A percentile compares a stretch with the other conserved stretches of the same genome.
phyloP scores from a whole-genome alignment of 2,797 vertebrate genomes.

The Pipistrellus kuhlii region DNA sequence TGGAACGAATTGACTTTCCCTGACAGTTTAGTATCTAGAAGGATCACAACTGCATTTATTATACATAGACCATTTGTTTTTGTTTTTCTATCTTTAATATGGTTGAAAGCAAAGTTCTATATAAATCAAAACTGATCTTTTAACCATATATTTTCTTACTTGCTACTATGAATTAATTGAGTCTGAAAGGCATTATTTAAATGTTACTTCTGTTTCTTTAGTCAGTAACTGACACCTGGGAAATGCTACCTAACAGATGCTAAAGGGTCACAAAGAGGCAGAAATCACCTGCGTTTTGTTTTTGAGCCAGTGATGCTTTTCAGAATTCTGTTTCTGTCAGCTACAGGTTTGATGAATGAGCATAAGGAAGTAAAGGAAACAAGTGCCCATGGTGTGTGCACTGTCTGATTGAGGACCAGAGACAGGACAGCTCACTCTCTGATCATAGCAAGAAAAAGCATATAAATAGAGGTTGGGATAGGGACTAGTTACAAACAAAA shows the following conservation, averaged over 20 bases:
- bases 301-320: conserved; percentile 53
- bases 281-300: conserved; percentile 56
- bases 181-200: conserved; percentile 64
- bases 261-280: not conserved
- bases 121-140: conserved; percentile 58
- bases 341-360: not conserved
- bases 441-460: not conserved
- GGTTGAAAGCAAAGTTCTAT: conserved; percentile 26
- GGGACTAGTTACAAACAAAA: conserved; percentile 1
- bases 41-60: conserved; percentile 56
- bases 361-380: not conserved
- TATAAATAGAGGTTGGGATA: not conserved
- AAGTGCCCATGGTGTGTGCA: not conserved
- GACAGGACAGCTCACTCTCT: not conserved
- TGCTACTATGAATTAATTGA: conserved; percentile 59
- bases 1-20: conserved; percentile 35
- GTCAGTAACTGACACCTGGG: conserved; percentile 33
- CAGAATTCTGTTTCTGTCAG: conserved; percentile 62
- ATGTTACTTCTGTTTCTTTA: conserved; percentile 65
- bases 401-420: not conserved
- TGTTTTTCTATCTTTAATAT: conserved; percentile 63
- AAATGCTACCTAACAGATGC: conserved; percentile 64
- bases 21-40: conserved; percentile 45
- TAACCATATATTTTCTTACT: conserved; percentile 32
- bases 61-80: conserved; percentile 56